phyloP scores from a whole-genome alignment of 92 coral and sea anemone genomes.

The Epizoanthus scotinus region DNA sequence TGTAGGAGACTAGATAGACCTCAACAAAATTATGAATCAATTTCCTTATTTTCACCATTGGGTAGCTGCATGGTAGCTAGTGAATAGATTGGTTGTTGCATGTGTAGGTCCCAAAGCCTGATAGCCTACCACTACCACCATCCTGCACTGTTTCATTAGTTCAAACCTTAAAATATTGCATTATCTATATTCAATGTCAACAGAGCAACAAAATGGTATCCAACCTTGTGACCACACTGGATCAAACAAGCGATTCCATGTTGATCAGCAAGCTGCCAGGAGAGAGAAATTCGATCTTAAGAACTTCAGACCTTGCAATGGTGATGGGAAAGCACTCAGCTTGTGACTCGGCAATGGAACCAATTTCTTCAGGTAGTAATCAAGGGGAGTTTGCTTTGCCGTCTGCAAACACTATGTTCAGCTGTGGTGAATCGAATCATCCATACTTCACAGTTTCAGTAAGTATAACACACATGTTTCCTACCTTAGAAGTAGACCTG shows the following conservation, averaged over 20 bases:
- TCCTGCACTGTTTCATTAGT: too few relatives aligned
- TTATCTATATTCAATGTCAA: neutral
- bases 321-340: constrained; percentile 42
- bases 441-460: constrained; percentile 21
- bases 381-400: constrained; percentile 53
- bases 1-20: too few relatives aligned
- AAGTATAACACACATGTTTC: neutral
- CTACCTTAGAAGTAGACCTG: neutral
- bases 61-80: too few relatives aligned
- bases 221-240: constrained; percentile 6
- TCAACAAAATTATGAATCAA: too few relatives aligned
- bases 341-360: constrained; percentile 10
- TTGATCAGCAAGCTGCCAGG: constrained; percentile 45
- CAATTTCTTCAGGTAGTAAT: constrained; percentile 18
- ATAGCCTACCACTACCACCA: too few relatives aligned
- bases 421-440: neutral
- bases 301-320: constrained; percentile 28
- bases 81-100: too few relatives aligned
- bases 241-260: constrained; percentile 40
- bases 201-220: constrained; percentile 16
- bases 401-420: constrained; percentile 33
- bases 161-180: too few relatives aligned
- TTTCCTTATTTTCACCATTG: too few relatives aligned
- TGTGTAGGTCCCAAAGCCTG: too few relatives aligned
- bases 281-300: constrained; percentile 41